Evolutionary conservation across 2,113 vertebrate genomes (phyloP).

Genomic region (Martes martes): DNA sequence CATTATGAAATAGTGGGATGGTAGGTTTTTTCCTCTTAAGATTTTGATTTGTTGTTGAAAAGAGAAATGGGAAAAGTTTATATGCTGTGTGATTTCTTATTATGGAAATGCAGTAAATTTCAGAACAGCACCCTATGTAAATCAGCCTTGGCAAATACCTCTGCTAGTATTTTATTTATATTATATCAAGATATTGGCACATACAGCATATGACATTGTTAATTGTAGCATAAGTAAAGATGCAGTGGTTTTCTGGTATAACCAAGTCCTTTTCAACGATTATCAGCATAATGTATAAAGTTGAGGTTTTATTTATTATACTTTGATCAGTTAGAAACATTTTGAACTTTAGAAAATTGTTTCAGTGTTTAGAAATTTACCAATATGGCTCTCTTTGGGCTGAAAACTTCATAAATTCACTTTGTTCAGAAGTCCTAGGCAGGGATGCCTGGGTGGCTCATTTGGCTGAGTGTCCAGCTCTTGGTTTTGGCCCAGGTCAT

Average conservation of each 20-base stretch:
- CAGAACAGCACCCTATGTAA: constrained; percentile 74
- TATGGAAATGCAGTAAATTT: constrained; percentile 81
- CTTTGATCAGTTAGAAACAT: constrained; percentile 35
- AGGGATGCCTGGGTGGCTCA: neutral
- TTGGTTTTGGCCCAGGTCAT: neutral
- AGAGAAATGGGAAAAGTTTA: constrained; percentile 67
- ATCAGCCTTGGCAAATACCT: constrained; percentile 76
- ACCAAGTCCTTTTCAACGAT: constrained; percentile 19
- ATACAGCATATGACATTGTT: constrained; percentile 73
- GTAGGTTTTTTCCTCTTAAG: neutral
- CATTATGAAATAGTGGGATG: neutral
- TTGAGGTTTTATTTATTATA: neutral
- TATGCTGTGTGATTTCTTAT: constrained; percentile 75
- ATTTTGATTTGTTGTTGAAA: constrained; percentile 26
- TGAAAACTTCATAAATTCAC: neutral
- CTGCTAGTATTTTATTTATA: constrained; percentile 80
- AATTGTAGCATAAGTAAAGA: constrained; percentile 73
- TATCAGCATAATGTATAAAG: neutral
- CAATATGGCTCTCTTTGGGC: neutral
- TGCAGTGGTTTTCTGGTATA: neutral
- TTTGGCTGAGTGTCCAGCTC: neutral
- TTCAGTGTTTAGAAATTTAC: neutral
- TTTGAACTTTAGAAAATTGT: constrained; percentile 17
- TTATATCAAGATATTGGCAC: constrained; percentile 69
- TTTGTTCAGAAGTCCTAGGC: neutral